Evolutionary conservation across 1,140 invertebrate genomes (phyloP), one percentile per base, ranked within the genome.

Genomic region (Pteromalus puparum): DNA sequence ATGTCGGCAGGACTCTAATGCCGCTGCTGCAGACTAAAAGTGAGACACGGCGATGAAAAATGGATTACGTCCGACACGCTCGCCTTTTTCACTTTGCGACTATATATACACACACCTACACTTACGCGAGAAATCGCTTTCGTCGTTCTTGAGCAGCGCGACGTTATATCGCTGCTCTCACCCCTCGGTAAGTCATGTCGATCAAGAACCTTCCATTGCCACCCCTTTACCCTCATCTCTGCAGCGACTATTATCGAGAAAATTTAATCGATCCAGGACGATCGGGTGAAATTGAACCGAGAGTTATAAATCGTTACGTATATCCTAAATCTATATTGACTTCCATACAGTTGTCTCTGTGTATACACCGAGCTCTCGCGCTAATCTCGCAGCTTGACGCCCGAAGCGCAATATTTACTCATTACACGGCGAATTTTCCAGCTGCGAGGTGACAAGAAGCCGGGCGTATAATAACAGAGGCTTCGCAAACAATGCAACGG

Each of bases 81-180:
- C 26, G n/a, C 18, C 67, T 70, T 18, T 77, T 67, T 83, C 79
- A 75, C 74, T 48, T 83, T 85, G 9, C 24, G 26, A 9, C 70
- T 24, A 67, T 76, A 68, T 83, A 48, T 15, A 18, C 10, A 46
- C n/a, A n/a, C n/a, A 30, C 30, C 2, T 18, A 18, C 46, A 67
- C 38, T 24, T 77, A 38, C 5, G 46, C 46, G 76, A 84, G 46
- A 73, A 84, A 74, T 84, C 76, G 76, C 28, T 79, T 65, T 67
- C 30, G 68, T 85, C 38, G 81, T 86, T 81, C 75, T 83, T 34
- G 53, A 76, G 73, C 70, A 48, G 46, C 46, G 65, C 46, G 68
- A 83, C 81, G 84, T 81, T 86, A 83, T 72, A 80, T 86, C 67
- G 76, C 53, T 9, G 7, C 38, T 34, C 4, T 34, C 30, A n/a